A percentile compares a stretch with the other conserved stretches of the same genome.
Conservation (phyloP, 1,140 invertebrate species). For the Mycetomoellerius zeteki region DNA sequence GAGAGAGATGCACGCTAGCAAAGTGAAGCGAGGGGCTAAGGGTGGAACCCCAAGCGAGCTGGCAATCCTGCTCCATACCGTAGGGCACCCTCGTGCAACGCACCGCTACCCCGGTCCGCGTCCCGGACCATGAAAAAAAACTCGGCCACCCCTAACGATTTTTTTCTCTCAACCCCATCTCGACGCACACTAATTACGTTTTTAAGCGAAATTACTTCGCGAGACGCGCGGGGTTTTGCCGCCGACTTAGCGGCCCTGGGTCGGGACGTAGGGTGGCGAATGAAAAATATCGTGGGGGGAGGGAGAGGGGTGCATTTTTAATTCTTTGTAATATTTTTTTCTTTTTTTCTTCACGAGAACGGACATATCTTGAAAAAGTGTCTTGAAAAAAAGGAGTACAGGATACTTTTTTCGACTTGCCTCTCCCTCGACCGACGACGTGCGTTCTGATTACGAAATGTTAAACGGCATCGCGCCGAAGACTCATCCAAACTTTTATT, state of each 20-base stretch:
- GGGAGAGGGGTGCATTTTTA: constrained; percentile 28
- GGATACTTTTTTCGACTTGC: constrained; percentile 33
- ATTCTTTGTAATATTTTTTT: neutral
- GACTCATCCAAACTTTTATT: constrained; percentile 76
- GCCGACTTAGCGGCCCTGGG: constrained; percentile 60
- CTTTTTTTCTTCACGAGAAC: constrained; percentile 64
- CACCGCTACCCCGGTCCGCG: constrained; percentile 71
- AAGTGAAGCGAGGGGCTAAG: constrained; percentile 74
- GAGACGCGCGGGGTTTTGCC: constrained; percentile 36
- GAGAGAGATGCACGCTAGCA: constrained; percentile 34
- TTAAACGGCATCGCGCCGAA: constrained; percentile 71
- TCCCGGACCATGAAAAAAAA: constrained; percentile 77
- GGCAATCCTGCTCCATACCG: constrained; percentile 54
- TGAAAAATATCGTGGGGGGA: constrained; percentile 75
- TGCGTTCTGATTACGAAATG: constrained; percentile 75
- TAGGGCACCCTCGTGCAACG: constrained; percentile 73
- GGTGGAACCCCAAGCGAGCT: constrained; percentile 75
- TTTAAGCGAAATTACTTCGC: constrained; percentile 83
- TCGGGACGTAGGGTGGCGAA: constrained; percentile 61
- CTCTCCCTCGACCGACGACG: neutral
- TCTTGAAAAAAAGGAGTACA: constrained; percentile 46
- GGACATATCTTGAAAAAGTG: constrained; percentile 49
- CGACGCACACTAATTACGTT: constrained; percentile 86
- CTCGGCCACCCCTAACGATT: constrained; percentile 83
- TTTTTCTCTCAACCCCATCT: constrained; percentile 85